Conservation (phyloP, 2,888 invertebrate species). For the Drosophila emarginata region DNA sequence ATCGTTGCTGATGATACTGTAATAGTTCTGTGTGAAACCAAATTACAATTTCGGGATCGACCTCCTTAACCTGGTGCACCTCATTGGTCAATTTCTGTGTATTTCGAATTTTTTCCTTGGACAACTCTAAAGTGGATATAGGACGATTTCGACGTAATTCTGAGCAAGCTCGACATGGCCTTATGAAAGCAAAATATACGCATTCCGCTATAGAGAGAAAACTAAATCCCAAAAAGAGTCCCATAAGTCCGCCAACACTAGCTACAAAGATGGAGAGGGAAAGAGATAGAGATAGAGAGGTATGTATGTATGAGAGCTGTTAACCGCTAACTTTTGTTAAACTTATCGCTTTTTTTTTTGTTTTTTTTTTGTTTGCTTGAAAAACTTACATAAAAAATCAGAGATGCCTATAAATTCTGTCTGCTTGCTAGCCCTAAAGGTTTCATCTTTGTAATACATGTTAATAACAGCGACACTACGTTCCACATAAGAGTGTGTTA, state of each 20-base stretch:
- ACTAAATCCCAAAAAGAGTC: slow-evolving; percentile 92
- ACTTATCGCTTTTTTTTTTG: neutral
- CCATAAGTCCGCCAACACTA: slow-evolving; percentile 90
- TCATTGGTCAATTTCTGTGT: slow-evolving; percentile 83
- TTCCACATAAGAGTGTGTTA: slow-evolving; percentile 61
- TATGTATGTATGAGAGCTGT: too few species aligned
- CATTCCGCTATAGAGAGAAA: slow-evolving; percentile 90
- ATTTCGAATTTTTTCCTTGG: neutral
- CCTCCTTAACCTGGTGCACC: slow-evolving; percentile 91
- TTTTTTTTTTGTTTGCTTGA: too few species aligned
- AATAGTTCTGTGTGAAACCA: slow-evolving; percentile 48
- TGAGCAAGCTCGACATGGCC: slow-evolving; percentile 82
- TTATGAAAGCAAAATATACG: slow-evolving; percentile 87
- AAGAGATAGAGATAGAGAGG: slow-evolving; percentile 62
- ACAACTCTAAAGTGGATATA: slow-evolving; percentile 29
- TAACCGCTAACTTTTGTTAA: neutral
- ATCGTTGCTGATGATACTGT: slow-evolving; percentile 12
- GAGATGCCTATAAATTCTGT: slow-evolving; percentile 91
- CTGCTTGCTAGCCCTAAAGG: slow-evolving; percentile 88
- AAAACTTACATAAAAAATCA: slow-evolving; percentile 89
- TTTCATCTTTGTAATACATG: slow-evolving; percentile 88
- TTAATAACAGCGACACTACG: slow-evolving; percentile 88
- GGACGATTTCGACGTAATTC: slow-evolving; percentile 43
- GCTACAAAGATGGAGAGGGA: slow-evolving; percentile 83
- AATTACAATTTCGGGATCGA: slow-evolving; percentile 85